Evolutionary conservation across 2,797 vertebrate genomes (phyloP).

Genomic region (Amniataba percoides): DNA sequence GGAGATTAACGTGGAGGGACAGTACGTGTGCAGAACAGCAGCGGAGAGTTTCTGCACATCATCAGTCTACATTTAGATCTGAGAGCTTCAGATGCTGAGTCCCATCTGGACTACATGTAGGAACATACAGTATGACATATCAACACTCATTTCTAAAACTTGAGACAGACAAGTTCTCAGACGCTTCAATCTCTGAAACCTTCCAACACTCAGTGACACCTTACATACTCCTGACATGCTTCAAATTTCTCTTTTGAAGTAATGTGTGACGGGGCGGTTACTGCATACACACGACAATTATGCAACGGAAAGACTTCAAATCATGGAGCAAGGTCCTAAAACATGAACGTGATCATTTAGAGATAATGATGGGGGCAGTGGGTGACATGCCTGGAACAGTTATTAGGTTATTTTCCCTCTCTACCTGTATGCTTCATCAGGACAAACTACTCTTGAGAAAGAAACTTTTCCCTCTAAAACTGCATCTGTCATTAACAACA

Average conservation of each 20-base stretch:
- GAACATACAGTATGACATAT: background rate
- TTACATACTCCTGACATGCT: background rate
- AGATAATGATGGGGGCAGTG: background rate
- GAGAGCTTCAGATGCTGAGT: background rate
- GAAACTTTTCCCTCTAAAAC: slow-evolving; percentile 1
- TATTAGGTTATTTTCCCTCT: background rate
- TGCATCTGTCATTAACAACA: slow-evolving; percentile 5
- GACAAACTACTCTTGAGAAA: background rate
- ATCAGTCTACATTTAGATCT: background rate
- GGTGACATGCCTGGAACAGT: slow-evolving; percentile 3
- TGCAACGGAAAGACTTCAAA: background rate
- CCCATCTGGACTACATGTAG: background rate
- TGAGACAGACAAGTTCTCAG: background rate
- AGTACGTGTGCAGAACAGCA: background rate
- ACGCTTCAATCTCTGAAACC: background rate
- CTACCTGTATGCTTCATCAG: background rate
- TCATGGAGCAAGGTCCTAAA: background rate
- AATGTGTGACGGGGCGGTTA: background rate
- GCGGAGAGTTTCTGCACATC: background rate
- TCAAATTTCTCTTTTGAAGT: background rate
- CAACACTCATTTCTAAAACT: background rate
- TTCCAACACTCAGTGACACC: background rate
- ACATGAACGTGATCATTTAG: background rate
- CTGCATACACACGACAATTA: background rate
- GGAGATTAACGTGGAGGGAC: too few relatives aligned